A percentile compares a stretch with the other conserved stretches of the same genome.
These are phyloP conservation scores for Clarias platycephalus DNA, from an alignment of 2,797 vertebrate genomes.

Conservation along the genomic window DNA sequence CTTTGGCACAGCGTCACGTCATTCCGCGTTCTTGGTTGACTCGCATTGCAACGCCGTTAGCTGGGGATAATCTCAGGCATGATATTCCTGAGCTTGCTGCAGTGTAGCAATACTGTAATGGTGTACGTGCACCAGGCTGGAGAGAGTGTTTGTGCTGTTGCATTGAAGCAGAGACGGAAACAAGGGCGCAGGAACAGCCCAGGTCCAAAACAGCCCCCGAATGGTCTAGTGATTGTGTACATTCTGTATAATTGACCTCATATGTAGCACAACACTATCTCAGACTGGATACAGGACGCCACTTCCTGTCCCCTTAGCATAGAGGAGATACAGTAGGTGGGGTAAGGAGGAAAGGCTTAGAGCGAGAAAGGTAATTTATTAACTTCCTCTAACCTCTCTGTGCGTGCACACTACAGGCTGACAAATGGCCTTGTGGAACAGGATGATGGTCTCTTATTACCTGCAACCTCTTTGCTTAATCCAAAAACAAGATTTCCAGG, in stretches of 20 bases:
- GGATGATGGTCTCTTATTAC: conserved; percentile 70
- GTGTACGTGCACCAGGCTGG: conserved; percentile 36
- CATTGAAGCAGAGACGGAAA: conserved; percentile 37
- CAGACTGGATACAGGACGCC: neutral
- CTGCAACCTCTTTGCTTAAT: conserved; percentile 72
- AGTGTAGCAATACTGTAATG: conserved; percentile 35
- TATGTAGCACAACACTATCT: neutral
- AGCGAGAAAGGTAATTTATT: conserved; percentile 57
- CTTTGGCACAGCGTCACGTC: conserved; percentile 13
- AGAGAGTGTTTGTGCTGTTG: conserved; percentile 28
- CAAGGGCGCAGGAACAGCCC: conserved; percentile 28
- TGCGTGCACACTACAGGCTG: conserved; percentile 60
- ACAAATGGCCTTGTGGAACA: conserved; percentile 69
- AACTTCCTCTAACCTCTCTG: conserved; percentile 55
- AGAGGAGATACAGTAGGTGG: conserved; percentile 20
- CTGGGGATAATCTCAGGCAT: conserved; percentile 51
- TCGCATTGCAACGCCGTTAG: conserved; percentile 51
- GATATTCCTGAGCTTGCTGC: conserved; percentile 46
- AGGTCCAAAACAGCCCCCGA: neutral
- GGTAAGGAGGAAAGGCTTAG: conserved; percentile 37
- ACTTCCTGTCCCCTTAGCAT: conserved; percentile 18
- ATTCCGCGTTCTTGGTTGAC: conserved; percentile 31
- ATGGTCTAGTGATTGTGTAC: neutral
- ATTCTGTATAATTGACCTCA: neutral
- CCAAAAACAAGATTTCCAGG: conserved; percentile 74